phyloP scores from a whole-genome alignment of 2,797 vertebrate genomes.

The Rhyacichthys aspro region DNA sequence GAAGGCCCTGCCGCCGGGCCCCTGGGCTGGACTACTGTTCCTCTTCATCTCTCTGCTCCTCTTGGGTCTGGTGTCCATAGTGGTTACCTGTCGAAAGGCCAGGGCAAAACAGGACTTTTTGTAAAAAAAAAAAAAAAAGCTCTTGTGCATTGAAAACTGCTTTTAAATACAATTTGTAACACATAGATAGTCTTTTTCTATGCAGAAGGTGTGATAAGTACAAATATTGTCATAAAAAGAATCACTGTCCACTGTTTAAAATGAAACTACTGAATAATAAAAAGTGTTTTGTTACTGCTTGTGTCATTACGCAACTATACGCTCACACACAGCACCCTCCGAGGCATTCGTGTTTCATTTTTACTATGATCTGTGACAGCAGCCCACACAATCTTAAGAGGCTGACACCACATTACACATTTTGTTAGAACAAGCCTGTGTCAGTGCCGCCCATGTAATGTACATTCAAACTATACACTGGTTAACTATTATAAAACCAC shows the following conservation, averaged over 20 bases:
- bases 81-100: conserved; percentile 22
- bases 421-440: not conserved
- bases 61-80: conserved; percentile 26
- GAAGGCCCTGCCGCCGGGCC: conserved; percentile 59
- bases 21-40: conserved; percentile 60
- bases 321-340: not conserved
- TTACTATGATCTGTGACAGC: not conserved
- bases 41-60: conserved; percentile 51
- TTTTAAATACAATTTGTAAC: too few species aligned
- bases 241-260: not conserved
- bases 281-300: not conserved
- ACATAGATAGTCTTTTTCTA: too few species aligned
- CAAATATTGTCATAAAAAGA: too few species aligned
- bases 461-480: too few species aligned
- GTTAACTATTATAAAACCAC: too few species aligned
- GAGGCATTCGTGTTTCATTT: not conserved
- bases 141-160: not conserved
- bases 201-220: too few species aligned
- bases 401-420: too few species aligned
- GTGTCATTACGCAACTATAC: not conserved
- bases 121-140: conserved; percentile 4
- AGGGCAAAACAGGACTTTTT: conserved; percentile 25
- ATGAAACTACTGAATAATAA: conserved; percentile 2
- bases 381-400: not conserved
- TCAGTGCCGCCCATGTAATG: too few species aligned